A percentile compares a stretch with the other conserved stretches of the same genome.
phyloP scores from a whole-genome alignment of 1,140 invertebrate genomes.

The Metopolophium dirhodum region DNA sequence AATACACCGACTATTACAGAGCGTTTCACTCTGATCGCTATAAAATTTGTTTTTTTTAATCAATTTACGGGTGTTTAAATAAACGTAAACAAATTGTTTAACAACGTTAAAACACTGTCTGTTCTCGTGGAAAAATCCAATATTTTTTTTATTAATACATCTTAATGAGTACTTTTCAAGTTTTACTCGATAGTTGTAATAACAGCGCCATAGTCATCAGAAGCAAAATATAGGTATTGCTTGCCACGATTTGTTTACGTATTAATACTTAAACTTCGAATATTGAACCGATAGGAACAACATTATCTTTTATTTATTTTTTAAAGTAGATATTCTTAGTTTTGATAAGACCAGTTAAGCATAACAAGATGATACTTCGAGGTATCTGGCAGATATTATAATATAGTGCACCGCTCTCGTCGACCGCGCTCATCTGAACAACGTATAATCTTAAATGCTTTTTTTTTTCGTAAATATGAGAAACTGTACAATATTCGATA shows the following conservation, averaged over 20 bases:
- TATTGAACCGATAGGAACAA: background rate
- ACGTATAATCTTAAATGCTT: background rate
- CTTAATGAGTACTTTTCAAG: background rate
- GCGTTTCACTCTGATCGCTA: too few relatives aligned
- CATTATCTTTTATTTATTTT: background rate
- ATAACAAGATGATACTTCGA: background rate
- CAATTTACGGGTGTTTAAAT: background rate
- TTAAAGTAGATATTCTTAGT: background rate
- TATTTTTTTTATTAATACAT: background rate
- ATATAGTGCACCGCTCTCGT: background rate
- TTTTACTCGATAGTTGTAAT: background rate
- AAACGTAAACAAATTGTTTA: background rate
- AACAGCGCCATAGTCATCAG: background rate
- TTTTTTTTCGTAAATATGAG: background rate
- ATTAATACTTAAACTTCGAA: background rate
- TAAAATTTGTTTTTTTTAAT: background rate
- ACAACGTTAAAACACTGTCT: background rate
- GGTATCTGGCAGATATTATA: background rate
- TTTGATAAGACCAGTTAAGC: background rate
- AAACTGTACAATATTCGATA: too few relatives aligned
- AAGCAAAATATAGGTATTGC: background rate
- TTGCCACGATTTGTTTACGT: background rate
- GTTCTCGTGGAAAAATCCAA: background rate
- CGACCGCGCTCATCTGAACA: background rate
- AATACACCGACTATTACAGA: background rate